A percentile compares a stretch with the other conserved stretches of the same genome.
phyloP scores from a whole-genome alignment of 2,888 invertebrate species.

The Muschampia plurimacula region DNA sequence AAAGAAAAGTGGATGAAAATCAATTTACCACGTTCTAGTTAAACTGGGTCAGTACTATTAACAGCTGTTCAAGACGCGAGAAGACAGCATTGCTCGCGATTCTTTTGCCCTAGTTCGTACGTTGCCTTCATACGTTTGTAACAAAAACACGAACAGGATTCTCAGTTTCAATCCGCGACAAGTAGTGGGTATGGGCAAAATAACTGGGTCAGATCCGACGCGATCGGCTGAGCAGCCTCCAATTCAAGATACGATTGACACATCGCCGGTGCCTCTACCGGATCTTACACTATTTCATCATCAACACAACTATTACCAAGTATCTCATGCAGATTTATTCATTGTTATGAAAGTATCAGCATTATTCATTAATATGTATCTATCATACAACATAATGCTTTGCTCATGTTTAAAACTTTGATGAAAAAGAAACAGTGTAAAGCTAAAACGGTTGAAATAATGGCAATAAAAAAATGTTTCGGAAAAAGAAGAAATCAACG shows the following conservation, averaged over 20 bases:
- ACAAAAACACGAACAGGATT: conserved; percentile 47
- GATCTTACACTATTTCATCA: conserved; percentile 28
- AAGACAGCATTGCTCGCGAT: conserved; percentile 48
- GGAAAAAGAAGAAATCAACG: conserved; percentile 55
- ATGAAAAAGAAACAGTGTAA: conserved; percentile 6
- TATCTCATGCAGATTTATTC: background rate
- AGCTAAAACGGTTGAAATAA: conserved; percentile 46
- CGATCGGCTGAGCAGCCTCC: conserved; percentile 43
- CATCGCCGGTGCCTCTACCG: conserved; percentile 38
- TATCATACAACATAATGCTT: too few species aligned
- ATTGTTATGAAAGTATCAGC: background rate
- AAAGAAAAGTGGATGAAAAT: conserved; percentile 28
- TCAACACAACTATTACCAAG: background rate
- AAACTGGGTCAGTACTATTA: conserved; percentile 54
- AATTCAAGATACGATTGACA: conserved; percentile 47
- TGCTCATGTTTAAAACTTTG: background rate
- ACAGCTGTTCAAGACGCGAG: conserved; percentile 51
- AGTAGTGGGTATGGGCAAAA: conserved; percentile 41
- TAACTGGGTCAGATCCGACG: conserved; percentile 53
- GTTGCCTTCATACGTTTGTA: conserved; percentile 48
- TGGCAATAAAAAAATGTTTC: conserved; percentile 53
- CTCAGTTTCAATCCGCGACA: conserved; percentile 49
- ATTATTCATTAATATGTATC: background rate
- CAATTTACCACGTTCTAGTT: conserved; percentile 35
- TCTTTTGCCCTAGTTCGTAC: conserved; percentile 52